Evolutionary conservation across 2,888 invertebrate genomes (phyloP).

Genomic region (Xylocampa areola): DNA sequence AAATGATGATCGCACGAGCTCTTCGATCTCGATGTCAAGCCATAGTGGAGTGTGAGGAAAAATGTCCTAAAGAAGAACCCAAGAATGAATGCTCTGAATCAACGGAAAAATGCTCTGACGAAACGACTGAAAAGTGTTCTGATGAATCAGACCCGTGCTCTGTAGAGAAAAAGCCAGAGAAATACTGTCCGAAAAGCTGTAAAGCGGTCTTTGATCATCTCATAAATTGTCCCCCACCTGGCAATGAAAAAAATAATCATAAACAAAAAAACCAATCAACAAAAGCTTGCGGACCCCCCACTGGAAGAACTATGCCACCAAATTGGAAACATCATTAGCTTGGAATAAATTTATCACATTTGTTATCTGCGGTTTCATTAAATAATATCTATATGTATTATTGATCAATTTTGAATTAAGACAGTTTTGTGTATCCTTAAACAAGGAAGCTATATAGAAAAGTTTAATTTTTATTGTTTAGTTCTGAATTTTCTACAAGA

Average conservation of each 20-base stretch:
- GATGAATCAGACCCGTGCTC: slow-evolving; percentile 1
- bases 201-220: slow-evolving; percentile 11
- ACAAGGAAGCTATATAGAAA: no score
- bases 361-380: not conserved
- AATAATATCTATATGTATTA: no score
- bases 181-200: slow-evolving; percentile 7
- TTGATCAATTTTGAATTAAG: no score
- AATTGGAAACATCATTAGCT: slow-evolving; percentile 1
- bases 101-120: not conserved
- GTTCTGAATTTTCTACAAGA: no score
- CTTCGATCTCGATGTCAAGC: slow-evolving; percentile 61
- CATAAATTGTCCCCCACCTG: slow-evolving; percentile 10
- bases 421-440: no score
- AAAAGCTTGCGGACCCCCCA: not conserved
- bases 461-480: no score
- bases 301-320: slow-evolving; percentile 5
- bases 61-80: slow-evolving; percentile 48
- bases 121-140: not conserved
- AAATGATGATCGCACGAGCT: slow-evolving; percentile 26
- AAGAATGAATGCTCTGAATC: not conserved
- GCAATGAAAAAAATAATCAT: not conserved
- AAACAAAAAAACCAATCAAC: not conserved
- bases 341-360: not conserved
- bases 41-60: slow-evolving; percentile 54
- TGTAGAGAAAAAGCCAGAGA: not conserved